Conservation (phyloP, 2,797 vertebrate species). For the Catharus ustulatus region DNA sequence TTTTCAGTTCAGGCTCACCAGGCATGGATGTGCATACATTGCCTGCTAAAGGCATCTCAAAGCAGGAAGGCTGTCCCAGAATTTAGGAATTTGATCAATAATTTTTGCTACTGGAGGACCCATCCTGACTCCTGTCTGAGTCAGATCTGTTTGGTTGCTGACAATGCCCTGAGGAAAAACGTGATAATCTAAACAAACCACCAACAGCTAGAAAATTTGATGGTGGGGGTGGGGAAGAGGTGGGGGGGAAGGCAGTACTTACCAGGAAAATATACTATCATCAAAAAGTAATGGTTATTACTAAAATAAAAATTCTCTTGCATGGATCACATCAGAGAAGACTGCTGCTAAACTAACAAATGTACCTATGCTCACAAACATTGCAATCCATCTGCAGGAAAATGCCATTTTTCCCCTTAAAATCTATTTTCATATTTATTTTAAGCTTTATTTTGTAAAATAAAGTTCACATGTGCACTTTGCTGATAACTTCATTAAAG, state of each 20-base stretch:
- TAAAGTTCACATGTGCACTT: not conserved
- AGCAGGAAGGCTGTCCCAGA: rapidly evolving
- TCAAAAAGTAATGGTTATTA: not conserved
- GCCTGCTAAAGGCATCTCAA: not conserved
- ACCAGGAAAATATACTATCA: not conserved
- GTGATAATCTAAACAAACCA: not conserved
- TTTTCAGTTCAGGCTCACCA: not conserved
- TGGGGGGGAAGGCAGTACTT: not conserved
- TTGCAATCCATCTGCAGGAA: not conserved
- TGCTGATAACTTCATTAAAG: slow-evolving; percentile 6
- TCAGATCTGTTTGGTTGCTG: not conserved
- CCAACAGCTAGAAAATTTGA: not conserved
- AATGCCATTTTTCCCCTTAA: not conserved
- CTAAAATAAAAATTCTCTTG: not conserved
- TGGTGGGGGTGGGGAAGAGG: rapidly evolving
- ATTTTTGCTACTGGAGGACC: rapidly evolving
- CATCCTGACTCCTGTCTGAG: not conserved
- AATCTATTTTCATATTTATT: not conserved
- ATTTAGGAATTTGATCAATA: not conserved
- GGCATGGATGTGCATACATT: not conserved
- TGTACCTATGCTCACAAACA: not conserved
- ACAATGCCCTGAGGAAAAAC: not conserved
- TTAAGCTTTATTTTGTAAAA: not conserved
- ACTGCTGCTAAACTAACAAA: not conserved
- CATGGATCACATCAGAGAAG: not conserved